Conservation (phyloP, 1,140 invertebrate genomes). For the Pogonomyrmex barbatus region DNA sequence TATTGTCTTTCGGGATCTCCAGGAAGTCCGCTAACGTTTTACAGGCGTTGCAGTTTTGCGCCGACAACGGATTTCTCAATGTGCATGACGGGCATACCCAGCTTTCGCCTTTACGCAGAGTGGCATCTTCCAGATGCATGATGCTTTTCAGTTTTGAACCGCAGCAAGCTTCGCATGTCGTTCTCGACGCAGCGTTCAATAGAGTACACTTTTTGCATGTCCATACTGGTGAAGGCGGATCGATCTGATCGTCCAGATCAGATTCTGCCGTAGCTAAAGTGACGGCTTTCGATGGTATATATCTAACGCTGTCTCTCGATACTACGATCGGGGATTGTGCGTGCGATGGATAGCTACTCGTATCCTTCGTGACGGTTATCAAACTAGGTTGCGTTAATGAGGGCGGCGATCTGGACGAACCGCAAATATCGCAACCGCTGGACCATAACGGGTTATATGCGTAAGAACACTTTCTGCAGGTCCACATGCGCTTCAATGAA, state of each 20-base stretch:
- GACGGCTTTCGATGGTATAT: conserved; percentile 85
- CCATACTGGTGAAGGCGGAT: conserved; percentile 89
- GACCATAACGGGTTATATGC: conserved; percentile 94
- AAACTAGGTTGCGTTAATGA: conserved; percentile 89
- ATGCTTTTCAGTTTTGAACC: conserved; percentile 92
- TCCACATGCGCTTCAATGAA: conserved; percentile 92
- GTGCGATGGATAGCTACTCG: conserved; percentile 76
- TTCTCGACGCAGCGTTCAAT: conserved; percentile 90
- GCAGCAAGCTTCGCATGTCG: conserved; percentile 93
- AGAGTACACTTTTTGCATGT: conserved; percentile 95
- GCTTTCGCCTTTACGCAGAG: conserved; percentile 91
- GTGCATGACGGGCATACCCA: conserved; percentile 94
- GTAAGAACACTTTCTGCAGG: conserved; percentile 94
- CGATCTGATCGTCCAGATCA: conserved; percentile 82
- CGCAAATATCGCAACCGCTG: conserved; percentile 93
- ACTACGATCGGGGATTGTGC: conserved; percentile 82
- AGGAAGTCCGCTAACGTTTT: conserved; percentile 87
- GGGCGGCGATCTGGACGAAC: conserved; percentile 88
- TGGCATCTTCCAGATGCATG: conserved; percentile 89
- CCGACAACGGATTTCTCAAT: conserved; percentile 92
- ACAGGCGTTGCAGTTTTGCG: conserved; percentile 92
- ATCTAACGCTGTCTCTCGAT: conserved; percentile 85
- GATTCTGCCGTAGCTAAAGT: conserved; percentile 84
- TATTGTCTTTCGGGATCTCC: conserved; percentile 80
- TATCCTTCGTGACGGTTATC: conserved; percentile 89